Percentiles rank a stretch among this genome's conserved stretches.
phyloP scores from a whole-genome alignment of 2,113 vertebrate species.

The Pundamilia nyererei region DNA sequence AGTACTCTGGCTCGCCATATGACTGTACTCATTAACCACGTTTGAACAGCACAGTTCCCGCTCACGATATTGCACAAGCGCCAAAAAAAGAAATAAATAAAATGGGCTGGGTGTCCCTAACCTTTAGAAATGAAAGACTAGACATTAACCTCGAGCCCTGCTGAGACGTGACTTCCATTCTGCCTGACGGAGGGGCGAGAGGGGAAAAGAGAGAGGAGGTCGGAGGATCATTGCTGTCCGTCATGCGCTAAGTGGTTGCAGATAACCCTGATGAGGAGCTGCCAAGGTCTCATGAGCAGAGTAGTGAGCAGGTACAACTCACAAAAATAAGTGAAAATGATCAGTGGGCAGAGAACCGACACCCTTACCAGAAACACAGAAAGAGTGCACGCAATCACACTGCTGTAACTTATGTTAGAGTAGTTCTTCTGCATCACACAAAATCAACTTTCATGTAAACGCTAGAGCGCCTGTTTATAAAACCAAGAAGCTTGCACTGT shows the following conservation, averaged over 20 bases:
- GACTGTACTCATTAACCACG: slow-evolving; percentile 49
- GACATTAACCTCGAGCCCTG: slow-evolving; percentile 44
- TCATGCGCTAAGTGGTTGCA: slow-evolving; percentile 39
- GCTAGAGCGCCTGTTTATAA: not conserved
- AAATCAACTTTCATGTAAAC: not conserved
- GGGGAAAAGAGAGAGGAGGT: slow-evolving; percentile 23
- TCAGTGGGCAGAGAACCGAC: not conserved
- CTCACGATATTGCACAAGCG: slow-evolving; percentile 7
- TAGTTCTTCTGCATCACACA: not conserved
- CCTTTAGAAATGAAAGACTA: slow-evolving; percentile 48
- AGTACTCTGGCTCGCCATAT: not conserved
- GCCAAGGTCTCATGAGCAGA: not conserved
- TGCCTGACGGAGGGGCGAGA: slow-evolving; percentile 21
- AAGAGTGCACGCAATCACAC: not conserved
- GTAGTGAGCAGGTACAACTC: slow-evolving; percentile 11
- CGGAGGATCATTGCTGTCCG: slow-evolving; percentile 10
- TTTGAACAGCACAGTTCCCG: slow-evolving; percentile 4
- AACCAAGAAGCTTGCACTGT: not conserved
- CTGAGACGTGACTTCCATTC: slow-evolving; percentile 48
- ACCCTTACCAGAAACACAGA: slow-evolving; percentile 1
- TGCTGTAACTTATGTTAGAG: not conserved
- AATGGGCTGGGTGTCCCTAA: not conserved
- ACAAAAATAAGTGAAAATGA: slow-evolving; percentile 2
- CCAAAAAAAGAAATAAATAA: not conserved
- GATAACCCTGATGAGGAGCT: slow-evolving; percentile 44